These are phyloP conservation scores for Myotis findleyi DNA, from an alignment of 2,797 vertebrate species.

Conservation along the genomic window DNA sequence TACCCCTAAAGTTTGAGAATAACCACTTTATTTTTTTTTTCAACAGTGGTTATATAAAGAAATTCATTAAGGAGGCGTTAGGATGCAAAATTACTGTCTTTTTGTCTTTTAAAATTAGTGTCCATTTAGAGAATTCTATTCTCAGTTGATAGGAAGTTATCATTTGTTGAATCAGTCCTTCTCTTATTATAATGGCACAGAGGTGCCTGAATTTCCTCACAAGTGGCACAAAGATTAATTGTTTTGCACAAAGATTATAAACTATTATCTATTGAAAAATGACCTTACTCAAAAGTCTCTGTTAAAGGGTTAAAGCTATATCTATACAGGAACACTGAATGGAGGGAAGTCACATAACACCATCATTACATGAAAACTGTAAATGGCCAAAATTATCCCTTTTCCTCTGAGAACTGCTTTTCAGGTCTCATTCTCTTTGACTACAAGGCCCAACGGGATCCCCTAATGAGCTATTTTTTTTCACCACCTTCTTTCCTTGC, in stretches of 20 bases:
- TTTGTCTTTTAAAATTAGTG: not conserved
- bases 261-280: not conserved
- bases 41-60: not conserved
- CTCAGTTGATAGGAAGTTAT: not conserved
- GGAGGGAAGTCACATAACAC: not conserved
- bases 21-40: not conserved
- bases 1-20: not conserved
- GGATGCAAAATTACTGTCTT: not conserved
- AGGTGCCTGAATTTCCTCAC: not conserved
- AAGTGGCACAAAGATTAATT: not conserved
- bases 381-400: not conserved
- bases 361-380: not conserved
- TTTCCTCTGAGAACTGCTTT: not conserved
- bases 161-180: not conserved
- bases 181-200: not conserved
- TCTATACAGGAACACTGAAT: not conserved
- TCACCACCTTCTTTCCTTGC: not conserved
- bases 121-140: not conserved
- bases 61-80: not conserved
- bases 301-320: not conserved
- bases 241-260: not conserved
- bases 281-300: not conserved
- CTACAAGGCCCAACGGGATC: not conserved
- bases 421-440: not conserved
- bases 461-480: not conserved